A percentile compares a stretch with the other conserved stretches of the same genome.
Evolutionary conservation across 2,888 invertebrate species (phyloP).

Genomic region (Euphydryas editha): DNA sequence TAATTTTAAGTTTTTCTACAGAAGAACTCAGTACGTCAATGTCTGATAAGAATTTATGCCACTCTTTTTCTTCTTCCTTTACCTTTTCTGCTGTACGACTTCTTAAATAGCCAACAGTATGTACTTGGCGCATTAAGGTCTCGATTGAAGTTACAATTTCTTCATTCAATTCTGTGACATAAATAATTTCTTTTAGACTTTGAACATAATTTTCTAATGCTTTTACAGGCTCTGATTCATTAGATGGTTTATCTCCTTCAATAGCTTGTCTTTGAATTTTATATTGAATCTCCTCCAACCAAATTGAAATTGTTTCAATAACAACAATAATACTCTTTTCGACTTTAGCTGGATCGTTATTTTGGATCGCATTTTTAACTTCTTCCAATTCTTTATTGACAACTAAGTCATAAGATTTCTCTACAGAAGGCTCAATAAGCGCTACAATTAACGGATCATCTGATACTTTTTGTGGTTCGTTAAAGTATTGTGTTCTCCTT

Average conservation of each 20-base stretch:
- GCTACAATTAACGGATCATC: slow-evolving; percentile 66
- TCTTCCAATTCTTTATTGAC: slow-evolving; percentile 85
- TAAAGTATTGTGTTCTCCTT: slow-evolving; percentile 66
- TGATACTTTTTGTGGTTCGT: slow-evolving; percentile 54
- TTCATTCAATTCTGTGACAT: slow-evolving; percentile 86
- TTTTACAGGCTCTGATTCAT: slow-evolving; percentile 63
- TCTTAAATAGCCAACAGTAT: slow-evolving; percentile 87
- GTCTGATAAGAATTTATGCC: slow-evolving; percentile 88
- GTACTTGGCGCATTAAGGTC: slow-evolving; percentile 86
- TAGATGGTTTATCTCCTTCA: slow-evolving; percentile 52
- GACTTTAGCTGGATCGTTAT: slow-evolving; percentile 82
- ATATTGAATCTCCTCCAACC: slow-evolving; percentile 93
- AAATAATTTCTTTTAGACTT: slow-evolving; percentile 85
- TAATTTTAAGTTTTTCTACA: slow-evolving; percentile 76
- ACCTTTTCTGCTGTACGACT: slow-evolving; percentile 69
- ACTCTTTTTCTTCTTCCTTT: slow-evolving; percentile 85
- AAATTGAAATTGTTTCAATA: slow-evolving; percentile 91
- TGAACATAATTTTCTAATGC: slow-evolving; percentile 82
- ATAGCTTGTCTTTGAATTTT: slow-evolving; percentile 83
- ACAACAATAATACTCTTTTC: slow-evolving; percentile 89
- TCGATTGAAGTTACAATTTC: slow-evolving; percentile 86
- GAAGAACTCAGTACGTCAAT: slow-evolving; percentile 83
- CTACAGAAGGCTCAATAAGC: slow-evolving; percentile 70
- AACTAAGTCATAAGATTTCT: slow-evolving; percentile 76
- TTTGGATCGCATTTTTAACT: slow-evolving; percentile 83